phyloP scores from a whole-genome alignment of 2,113 vertebrate genomes.

The Uropsilus gracilis region DNA sequence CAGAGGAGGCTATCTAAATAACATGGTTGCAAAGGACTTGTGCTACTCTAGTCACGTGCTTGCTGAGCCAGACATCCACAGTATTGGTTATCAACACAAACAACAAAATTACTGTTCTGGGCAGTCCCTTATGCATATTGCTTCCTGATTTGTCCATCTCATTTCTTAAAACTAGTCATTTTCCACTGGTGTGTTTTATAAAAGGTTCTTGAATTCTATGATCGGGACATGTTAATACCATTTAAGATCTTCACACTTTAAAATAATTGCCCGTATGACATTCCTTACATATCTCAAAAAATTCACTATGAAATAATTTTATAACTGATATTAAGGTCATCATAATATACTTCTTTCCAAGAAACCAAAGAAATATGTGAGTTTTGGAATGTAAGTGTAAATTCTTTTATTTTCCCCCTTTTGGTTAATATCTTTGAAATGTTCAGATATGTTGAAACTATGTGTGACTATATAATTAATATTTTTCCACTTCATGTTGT shows the following conservation, averaged over 20 bases:
- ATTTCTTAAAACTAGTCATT: neutral
- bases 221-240: neutral
- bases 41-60: neutral
- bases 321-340: neutral
- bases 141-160: neutral
- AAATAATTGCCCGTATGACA: neutral
- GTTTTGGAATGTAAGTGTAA: neutral
- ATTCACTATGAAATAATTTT: neutral
- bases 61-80: neutral
- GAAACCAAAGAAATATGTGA: neutral
- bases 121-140: neutral
- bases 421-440: neutral
- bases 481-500: neutral
- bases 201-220: neutral
- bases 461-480: neutral
- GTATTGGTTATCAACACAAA: neutral
- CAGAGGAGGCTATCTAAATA: neutral
- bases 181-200: neutral
- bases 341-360: neutral
- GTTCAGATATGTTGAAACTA: neutral
- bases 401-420: neutral
- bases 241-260: neutral
- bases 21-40: neutral
- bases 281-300: slow-evolving; percentile 25
- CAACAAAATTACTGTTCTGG: neutral